These are phyloP conservation scores for Fundulus diaphanus DNA, from an alignment of 2,797 vertebrate genomes.

Conservation along the genomic window DNA sequence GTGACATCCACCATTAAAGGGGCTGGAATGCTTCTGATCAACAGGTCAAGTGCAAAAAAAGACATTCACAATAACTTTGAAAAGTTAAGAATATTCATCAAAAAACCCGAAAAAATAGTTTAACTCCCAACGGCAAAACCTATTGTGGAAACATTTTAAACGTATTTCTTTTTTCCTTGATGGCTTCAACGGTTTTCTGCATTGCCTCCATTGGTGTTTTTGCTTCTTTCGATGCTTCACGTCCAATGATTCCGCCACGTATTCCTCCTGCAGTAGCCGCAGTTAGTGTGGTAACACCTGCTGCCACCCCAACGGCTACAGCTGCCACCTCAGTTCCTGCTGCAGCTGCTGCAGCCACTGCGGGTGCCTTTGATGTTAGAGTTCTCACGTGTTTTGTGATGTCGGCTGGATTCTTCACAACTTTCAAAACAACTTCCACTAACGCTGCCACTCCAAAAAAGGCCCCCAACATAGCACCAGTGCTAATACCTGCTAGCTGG, in stretches of 20 bases:
- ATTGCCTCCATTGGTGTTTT: neutral
- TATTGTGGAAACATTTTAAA: neutral
- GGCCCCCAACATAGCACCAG: constrained; percentile 35
- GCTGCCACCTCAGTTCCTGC: too few species aligned
- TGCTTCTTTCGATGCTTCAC: constrained; percentile 6
- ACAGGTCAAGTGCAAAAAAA: neutral
- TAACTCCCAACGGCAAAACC: neutral
- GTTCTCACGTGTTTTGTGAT: accelerated
- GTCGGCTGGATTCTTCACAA: accelerated
- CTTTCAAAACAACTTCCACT: neutral
- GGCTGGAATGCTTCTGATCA: neutral
- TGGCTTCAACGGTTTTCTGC: accelerated
- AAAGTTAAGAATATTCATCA: neutral
- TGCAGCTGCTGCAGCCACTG: accelerated
- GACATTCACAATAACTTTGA: neutral
- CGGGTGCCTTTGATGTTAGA: accelerated
- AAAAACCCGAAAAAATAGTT: neutral
- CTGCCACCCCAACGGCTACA: too few species aligned
- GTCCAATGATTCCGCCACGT: neutral
- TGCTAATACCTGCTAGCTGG: constrained; percentile 5
- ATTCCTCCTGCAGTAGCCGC: neutral
- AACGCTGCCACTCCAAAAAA: neutral
- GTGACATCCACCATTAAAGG: neutral
- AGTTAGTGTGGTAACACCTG: too few species aligned
- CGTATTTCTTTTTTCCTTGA: neutral